Evolutionary conservation across 2,888 invertebrate species (phyloP).

Genomic region (Zhuqinia jingwanae): DNA sequence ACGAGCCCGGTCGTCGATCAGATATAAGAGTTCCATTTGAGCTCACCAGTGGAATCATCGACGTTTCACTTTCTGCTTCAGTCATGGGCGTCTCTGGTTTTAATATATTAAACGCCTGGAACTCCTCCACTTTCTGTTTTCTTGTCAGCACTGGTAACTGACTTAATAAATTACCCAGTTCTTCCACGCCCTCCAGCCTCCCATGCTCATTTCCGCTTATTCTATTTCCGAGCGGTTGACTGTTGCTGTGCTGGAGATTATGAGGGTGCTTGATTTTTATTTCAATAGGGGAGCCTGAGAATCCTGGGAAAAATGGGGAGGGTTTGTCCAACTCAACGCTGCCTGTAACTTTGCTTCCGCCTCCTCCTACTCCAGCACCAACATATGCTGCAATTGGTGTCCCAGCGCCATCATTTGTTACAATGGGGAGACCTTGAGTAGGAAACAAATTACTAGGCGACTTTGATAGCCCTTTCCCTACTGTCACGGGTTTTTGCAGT

Average conservation of each 20-base stretch:
- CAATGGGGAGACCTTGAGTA: not conserved
- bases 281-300: not conserved
- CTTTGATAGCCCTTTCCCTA: not conserved
- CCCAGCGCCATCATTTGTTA: not conserved
- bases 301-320: slow-evolving; percentile 38
- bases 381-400: no score
- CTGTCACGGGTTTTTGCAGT: slow-evolving; percentile 44
- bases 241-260: not conserved
- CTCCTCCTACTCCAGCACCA: no score
- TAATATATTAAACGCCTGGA: slow-evolving; percentile 1
- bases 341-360: not conserved
- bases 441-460: not conserved
- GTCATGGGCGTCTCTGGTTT: slow-evolving; percentile 17
- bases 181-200: not conserved
- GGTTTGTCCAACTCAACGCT: not conserved
- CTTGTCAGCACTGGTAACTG: slow-evolving; percentile 48
- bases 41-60: slow-evolving; percentile 56
- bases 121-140: slow-evolving; percentile 59
- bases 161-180: slow-evolving; percentile 46
- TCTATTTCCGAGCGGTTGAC: not conserved
- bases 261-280: slow-evolving; percentile 29
- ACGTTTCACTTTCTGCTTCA: slow-evolving; percentile 59
- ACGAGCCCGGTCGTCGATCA: not conserved
- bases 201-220: not conserved
- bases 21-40: slow-evolving; percentile 31